Conservation (phyloP, 2,888 invertebrate genomes). For the Drosophila mimica region DNA sequence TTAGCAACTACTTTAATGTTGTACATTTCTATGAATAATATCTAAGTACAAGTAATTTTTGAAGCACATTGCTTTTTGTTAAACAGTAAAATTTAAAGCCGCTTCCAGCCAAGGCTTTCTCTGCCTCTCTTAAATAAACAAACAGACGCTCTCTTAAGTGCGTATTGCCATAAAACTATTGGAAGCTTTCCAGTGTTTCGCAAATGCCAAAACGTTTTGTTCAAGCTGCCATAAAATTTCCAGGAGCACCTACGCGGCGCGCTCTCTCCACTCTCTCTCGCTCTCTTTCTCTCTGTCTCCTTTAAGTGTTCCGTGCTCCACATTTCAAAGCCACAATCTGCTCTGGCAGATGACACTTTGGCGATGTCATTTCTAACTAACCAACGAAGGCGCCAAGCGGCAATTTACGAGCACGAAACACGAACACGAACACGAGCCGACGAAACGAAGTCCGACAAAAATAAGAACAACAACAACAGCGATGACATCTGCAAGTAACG, state of each 20-base stretch:
- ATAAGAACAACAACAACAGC: conserved; percentile 16
- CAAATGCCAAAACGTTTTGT: conserved; percentile 43
- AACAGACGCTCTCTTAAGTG: conserved; percentile 46
- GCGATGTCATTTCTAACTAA: conserved; percentile 61
- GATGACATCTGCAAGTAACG: not conserved
- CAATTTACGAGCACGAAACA: conserved; percentile 60
- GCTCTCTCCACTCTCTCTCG: conserved; percentile 11
- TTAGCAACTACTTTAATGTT: not conserved
- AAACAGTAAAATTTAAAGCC: conserved; percentile 6
- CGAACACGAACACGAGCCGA: conserved; percentile 1
- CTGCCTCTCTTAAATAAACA: conserved; percentile 53
- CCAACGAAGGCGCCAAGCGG: conserved; percentile 29
- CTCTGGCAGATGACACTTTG: conserved; percentile 70
- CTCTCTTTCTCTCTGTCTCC: conserved; percentile 15
- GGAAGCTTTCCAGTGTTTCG: conserved; percentile 46
- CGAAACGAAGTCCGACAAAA: conserved; percentile 45
- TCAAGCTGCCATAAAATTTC: conserved; percentile 57
- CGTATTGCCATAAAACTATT: conserved; percentile 44
- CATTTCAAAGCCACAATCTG: conserved; percentile 71
- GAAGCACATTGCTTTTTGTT: too few relatives aligned
- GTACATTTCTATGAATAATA: not conserved
- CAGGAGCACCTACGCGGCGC: conserved; percentile 27
- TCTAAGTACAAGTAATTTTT: not conserved
- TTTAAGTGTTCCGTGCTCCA: conserved; percentile 52
- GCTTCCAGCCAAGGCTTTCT: conserved; percentile 31